These are phyloP conservation scores for Accipiter cooperii DNA, from an alignment of 2,113 vertebrate genomes.

Conservation along the genomic window DNA sequence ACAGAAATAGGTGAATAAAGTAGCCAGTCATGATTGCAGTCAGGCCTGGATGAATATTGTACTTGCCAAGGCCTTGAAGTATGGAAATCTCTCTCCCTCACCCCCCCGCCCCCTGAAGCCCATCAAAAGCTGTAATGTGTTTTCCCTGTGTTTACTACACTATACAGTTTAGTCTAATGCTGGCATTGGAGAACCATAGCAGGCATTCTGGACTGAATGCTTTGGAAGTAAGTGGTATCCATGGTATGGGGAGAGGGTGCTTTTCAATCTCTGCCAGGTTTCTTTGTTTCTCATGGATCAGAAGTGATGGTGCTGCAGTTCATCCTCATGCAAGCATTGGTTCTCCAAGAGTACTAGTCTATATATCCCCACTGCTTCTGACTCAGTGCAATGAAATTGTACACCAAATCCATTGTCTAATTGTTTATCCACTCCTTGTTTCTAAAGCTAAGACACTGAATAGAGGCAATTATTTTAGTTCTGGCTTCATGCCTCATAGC, in stretches of 20 bases:
- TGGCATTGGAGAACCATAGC: background rate
- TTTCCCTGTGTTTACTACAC: background rate
- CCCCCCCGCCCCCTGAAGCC: fast-evolving
- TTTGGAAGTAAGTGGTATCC: background rate
- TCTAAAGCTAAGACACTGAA: conserved; percentile 32
- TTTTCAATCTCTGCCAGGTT: background rate
- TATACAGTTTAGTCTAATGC: background rate
- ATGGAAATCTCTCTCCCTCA: background rate
- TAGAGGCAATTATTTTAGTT: conserved; percentile 49
- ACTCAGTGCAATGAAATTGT: background rate
- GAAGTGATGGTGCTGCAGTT: background rate
- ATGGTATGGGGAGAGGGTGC: background rate
- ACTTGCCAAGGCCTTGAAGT: background rate
- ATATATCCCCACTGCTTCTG: background rate
- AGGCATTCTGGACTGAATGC: background rate
- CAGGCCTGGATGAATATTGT: background rate
- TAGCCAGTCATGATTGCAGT: background rate
- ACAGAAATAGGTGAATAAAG: background rate
- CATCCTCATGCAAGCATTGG: background rate
- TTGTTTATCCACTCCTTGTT: conserved; percentile 10
- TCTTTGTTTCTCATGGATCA: background rate
- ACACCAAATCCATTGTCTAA: conserved; percentile 25
- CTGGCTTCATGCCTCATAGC: conserved; percentile 41
- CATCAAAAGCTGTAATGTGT: background rate
- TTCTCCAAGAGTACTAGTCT: background rate